Percentiles rank a stretch among this genome's conserved stretches.
These are phyloP conservation scores for Meloidogyne exigua DNA, from an alignment of 1,140 invertebrate genomes.

Conservation along the genomic window DNA sequence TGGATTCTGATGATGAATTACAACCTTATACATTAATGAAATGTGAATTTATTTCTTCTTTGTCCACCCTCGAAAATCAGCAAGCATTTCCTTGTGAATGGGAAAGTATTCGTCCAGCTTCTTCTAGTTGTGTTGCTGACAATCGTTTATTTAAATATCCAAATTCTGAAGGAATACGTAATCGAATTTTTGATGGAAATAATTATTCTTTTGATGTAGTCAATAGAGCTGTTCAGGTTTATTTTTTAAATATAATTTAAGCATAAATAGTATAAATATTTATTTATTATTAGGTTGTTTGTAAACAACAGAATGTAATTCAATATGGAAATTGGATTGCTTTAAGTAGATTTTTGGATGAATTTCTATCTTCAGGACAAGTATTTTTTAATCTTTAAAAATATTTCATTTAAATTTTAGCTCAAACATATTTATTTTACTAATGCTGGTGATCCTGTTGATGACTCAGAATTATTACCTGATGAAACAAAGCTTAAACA, in stretches of 20 bases:
- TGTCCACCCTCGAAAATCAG: background rate
- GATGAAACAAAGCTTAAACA: constrained; percentile 25
- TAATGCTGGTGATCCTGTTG: background rate
- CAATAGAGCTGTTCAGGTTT: constrained; percentile 29
- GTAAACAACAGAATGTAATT: constrained; percentile 33
- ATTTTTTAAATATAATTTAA: background rate
- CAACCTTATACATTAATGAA: constrained; percentile 23
- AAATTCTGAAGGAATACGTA: constrained; percentile 27
- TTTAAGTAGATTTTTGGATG: constrained; percentile 26
- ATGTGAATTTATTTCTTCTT: constrained; percentile 12
- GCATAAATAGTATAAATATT: constrained; percentile 6
- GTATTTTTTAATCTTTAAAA: background rate
- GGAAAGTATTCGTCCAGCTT: constrained; percentile 20
- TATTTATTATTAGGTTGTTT: constrained; percentile 30
- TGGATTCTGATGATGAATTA: constrained; percentile 5
- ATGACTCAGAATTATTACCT: background rate
- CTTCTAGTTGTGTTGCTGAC: constrained; percentile 14
- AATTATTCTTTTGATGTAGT: constrained; percentile 41
- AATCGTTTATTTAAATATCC: constrained; percentile 23
- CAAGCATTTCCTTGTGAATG: background rate
- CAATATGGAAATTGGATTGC: constrained; percentile 39
- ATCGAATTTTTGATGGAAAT: constrained; percentile 40
- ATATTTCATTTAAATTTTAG: background rate
- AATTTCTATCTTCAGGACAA: constrained; percentile 29
- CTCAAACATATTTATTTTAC: background rate